These are phyloP conservation scores for Cassiopea andromeda DNA, from an alignment of 30 jellyfish, hydroid and myxozoan species.

Conservation along the genomic window DNA sequence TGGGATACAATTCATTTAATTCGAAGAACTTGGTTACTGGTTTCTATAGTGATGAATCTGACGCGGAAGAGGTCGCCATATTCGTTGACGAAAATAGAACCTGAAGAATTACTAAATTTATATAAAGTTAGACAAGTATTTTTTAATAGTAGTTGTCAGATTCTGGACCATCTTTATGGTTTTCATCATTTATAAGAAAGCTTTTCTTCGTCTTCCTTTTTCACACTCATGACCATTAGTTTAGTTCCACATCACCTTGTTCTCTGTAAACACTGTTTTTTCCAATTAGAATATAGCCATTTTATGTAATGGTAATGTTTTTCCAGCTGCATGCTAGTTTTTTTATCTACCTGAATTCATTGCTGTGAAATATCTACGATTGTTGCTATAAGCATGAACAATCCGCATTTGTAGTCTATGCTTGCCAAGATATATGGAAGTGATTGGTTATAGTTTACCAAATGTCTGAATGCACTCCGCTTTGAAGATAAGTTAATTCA, in stretches of 20 bases:
- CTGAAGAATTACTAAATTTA: background rate
- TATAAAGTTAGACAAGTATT: background rate
- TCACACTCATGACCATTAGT: background rate
- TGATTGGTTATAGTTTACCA: too few species aligned
- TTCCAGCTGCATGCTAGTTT: background rate
- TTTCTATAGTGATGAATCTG: constrained; percentile 82
- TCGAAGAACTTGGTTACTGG: constrained; percentile 70
- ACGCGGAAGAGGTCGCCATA: constrained; percentile 90
- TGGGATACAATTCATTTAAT: constrained; percentile 67
- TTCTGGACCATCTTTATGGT: background rate
- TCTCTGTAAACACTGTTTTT: background rate
- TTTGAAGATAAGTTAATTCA: too few species aligned
- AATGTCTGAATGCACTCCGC: too few species aligned
- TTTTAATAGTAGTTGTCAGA: background rate
- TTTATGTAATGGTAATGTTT: background rate
- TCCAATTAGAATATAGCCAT: background rate
- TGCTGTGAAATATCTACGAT: too few species aligned
- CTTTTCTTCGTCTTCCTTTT: background rate
- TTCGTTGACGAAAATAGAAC: constrained; percentile 75
- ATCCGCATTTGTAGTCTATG: too few species aligned
- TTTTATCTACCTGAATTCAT: background rate
- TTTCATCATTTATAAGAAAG: background rate
- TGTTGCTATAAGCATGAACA: too few species aligned
- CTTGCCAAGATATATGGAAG: too few species aligned
- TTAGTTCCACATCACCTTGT: background rate